Evolutionary conservation across 1,140 invertebrate species (phyloP), one percentile per base, ranked within the genome.

Genomic region (Drosophila navojoa): DNA sequence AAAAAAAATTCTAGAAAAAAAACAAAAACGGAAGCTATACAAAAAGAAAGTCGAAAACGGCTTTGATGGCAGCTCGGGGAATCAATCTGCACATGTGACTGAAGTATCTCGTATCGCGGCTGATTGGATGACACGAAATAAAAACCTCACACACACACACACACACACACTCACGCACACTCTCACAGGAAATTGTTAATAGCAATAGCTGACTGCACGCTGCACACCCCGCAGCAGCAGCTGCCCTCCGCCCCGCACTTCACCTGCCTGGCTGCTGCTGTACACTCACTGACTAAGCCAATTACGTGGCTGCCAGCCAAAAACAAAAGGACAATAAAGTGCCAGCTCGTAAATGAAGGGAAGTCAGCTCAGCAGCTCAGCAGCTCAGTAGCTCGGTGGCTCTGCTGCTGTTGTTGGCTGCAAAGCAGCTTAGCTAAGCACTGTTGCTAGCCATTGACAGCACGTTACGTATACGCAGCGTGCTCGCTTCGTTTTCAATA

Each of bases 281-380:
- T 22, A 13, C 27, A 5, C 16, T n/a, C 19, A 9, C 50, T 52
- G 45, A 70, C 66, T 82, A 81, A 82, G 79, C 79, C 79, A 84
- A 84, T 82, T 82, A 82, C 61, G 70, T 61, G 81, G 63, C 64
- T 75, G 16, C 53, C 19, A 59, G 40, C 50, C 69, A 69, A 79
- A 81, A 84, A 72, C 80, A 82, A 84, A 84, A 84, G 81, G 72
- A 84, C 80, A 84, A 84, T 84, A 84, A 84, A 84, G 81, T 58
- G 73, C 55, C 68, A 64, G 72, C 80, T 84, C 81, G 80, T 84
- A 84, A 84, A 84, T 61, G 76, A n/a, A 22, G 16, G 27, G 15
- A 27, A 7, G 29, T 16, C 47, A 44, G 22, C 9, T 40, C 27
- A 9, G 22, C 47, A 67, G 68, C 69, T 58, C 59, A 70, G 76